These are phyloP conservation scores for Echinometra lucunter DNA, from an alignment of 53 echinoderm and acorn worm genomes.

Conservation along the genomic window DNA sequence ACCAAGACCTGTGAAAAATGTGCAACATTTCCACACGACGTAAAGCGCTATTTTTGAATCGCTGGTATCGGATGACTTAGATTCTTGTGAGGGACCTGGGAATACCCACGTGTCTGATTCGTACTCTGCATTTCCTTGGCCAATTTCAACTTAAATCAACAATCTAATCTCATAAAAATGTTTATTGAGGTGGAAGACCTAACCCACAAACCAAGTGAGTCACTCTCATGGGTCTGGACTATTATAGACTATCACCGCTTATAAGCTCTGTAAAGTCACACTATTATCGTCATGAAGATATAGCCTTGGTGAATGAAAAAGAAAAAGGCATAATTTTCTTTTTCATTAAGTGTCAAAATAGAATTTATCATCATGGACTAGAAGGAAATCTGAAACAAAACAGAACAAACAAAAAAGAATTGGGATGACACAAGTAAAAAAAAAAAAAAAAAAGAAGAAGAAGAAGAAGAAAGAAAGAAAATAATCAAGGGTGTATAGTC, in stretches of 20 bases:
- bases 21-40: slow-evolving; percentile 33
- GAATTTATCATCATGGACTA: background rate
- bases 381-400: background rate
- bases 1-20: slow-evolving; percentile 16
- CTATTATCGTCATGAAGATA: background rate
- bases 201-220: background rate
- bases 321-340: background rate
- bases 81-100: slow-evolving; percentile 38
- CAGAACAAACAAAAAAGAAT: background rate
- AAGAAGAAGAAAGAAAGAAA: no score
- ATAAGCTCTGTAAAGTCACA: background rate
- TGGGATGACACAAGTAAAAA: background rate
- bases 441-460: background rate
- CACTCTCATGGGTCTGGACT: background rate
- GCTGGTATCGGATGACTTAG: slow-evolving; percentile 48
- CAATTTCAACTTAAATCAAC: slow-evolving; percentile 39
- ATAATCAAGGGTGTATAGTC: no score
- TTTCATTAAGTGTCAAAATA: background rate
- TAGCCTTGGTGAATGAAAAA: background rate
- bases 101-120: slow-evolving; percentile 43
- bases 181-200: background rate
- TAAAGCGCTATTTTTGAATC: slow-evolving; percentile 29
- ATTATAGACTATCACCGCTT: background rate
- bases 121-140: slow-evolving; percentile 12
- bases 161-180: slow-evolving; percentile 12